Conservation (phyloP, 2,888 invertebrate genomes). For the Agrilus biguttatus region DNA sequence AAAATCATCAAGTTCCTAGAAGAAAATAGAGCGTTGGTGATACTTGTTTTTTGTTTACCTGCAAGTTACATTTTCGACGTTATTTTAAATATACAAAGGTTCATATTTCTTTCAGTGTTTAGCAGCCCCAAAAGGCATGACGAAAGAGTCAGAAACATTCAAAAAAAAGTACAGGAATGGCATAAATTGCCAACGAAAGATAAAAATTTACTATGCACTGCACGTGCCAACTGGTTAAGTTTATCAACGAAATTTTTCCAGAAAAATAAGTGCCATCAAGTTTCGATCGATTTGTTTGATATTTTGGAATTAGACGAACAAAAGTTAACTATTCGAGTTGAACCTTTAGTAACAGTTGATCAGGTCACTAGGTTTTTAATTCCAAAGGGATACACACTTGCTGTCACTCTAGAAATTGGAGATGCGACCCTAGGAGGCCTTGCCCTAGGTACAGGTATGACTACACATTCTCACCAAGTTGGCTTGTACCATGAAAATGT, state of each 20-base stretch:
- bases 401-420: conserved; percentile 51
- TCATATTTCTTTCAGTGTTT: conserved; percentile 25
- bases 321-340: conserved; percentile 44
- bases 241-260: conserved; percentile 52
- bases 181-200: conserved; percentile 32
- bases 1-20: conserved; percentile 38
- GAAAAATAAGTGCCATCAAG: conserved; percentile 46
- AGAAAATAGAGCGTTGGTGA: conserved; percentile 46
- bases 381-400: conserved; percentile 50
- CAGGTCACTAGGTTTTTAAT: conserved; percentile 49
- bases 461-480: conserved; percentile 55
- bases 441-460: conserved; percentile 59
- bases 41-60: conserved; percentile 49
- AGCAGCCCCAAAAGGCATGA: conserved; percentile 32
- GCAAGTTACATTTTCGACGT: conserved; percentile 48
- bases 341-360: conserved; percentile 53
- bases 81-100: conserved; percentile 29
- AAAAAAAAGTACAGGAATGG: conserved; percentile 38
- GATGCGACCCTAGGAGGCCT: conserved; percentile 57
- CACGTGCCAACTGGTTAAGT: conserved; percentile 55
- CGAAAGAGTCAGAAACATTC: conserved; percentile 34
- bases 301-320: conserved; percentile 43
- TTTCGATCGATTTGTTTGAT: conserved; percentile 47
- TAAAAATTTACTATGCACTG: conserved; percentile 45
- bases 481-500: conserved; percentile 56